Percentiles rank a stretch among this genome's conserved stretches.
These are phyloP conservation scores for Phrynocephalus forsythii DNA, from an alignment of 2,797 vertebrate species.

Conservation along the genomic window DNA sequence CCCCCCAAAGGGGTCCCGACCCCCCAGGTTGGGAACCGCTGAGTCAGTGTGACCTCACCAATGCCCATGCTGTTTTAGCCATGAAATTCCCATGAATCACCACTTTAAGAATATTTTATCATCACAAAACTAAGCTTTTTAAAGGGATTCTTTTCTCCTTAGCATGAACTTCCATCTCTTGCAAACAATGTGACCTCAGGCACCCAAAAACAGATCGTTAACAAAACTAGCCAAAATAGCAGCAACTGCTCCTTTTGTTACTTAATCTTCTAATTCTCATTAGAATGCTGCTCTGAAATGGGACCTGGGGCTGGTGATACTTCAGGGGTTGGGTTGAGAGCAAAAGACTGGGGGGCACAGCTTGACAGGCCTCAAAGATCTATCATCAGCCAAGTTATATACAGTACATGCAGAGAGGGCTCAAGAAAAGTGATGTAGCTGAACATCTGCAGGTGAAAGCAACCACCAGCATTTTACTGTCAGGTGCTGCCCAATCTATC, in stretches of 20 bases:
- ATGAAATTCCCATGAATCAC: background rate
- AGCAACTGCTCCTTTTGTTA: slow-evolving; percentile 14
- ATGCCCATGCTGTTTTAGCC: no score
- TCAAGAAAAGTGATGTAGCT: background rate
- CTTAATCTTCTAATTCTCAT: slow-evolving; percentile 17
- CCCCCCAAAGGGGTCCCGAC: no score
- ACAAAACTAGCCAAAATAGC: background rate
- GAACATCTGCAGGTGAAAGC: slow-evolving; percentile 5
- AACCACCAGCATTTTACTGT: background rate
- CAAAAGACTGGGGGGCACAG: background rate
- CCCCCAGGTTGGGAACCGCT: no score
- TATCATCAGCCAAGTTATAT: background rate
- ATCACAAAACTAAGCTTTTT: background rate
- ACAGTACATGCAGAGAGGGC: background rate
- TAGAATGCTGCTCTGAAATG: background rate
- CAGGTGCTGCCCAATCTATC: background rate
- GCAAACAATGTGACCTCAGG: slow-evolving; percentile 13
- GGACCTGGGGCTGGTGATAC: background rate
- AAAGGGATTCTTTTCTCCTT: background rate
- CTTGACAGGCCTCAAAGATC: background rate
- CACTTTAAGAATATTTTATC: background rate
- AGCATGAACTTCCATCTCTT: slow-evolving; percentile 4
- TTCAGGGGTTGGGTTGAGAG: background rate
- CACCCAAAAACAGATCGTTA: slow-evolving; percentile 19
- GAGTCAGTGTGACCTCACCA: no score